These are phyloP conservation scores for Phalacrocorax carbo DNA, from an alignment of 2,113 vertebrate genomes.

Conservation along the genomic window DNA sequence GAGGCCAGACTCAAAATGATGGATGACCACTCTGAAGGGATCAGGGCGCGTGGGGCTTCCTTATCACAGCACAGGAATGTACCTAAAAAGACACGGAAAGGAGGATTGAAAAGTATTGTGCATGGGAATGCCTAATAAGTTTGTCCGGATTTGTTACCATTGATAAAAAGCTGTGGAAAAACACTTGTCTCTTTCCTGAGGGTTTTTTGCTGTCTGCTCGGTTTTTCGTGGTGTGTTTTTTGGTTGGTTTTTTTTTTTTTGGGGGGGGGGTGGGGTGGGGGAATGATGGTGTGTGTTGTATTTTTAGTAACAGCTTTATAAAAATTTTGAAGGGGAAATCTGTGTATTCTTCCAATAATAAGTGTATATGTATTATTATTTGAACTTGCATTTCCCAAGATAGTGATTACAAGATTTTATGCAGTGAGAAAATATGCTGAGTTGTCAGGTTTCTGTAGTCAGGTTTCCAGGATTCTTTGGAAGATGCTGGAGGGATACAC, in stretches of 20 bases:
- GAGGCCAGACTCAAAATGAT: rapidly evolving
- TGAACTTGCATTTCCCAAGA: rapidly evolving
- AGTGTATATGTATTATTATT: rapidly evolving
- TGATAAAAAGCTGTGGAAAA: not conserved
- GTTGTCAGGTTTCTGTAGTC: not conserved
- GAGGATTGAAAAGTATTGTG: not conserved
- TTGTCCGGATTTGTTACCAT: rapidly evolving
- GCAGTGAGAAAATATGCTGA: not conserved
- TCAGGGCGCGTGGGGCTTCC: rapidly evolving
- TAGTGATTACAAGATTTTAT: not conserved
- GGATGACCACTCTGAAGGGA: rapidly evolving
- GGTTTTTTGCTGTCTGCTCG: not conserved
- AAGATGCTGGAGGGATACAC: rapidly evolving
- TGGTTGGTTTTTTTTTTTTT: no score
- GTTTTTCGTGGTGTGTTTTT: no score
- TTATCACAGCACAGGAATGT: not conserved
- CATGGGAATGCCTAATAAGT: rapidly evolving
- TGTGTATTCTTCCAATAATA: no score
- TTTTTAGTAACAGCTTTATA: not conserved
- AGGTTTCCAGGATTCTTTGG: not conserved
- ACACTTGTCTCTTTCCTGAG: no score
- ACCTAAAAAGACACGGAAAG: not conserved
- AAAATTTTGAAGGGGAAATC: rapidly evolving
- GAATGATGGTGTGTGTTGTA: no score
- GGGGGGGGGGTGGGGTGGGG: rapidly evolving